Evolutionary conservation across 1,140 invertebrate genomes (phyloP), one percentile per base, ranked within the genome.

Genomic region (Drosophila equinoxialis): DNA sequence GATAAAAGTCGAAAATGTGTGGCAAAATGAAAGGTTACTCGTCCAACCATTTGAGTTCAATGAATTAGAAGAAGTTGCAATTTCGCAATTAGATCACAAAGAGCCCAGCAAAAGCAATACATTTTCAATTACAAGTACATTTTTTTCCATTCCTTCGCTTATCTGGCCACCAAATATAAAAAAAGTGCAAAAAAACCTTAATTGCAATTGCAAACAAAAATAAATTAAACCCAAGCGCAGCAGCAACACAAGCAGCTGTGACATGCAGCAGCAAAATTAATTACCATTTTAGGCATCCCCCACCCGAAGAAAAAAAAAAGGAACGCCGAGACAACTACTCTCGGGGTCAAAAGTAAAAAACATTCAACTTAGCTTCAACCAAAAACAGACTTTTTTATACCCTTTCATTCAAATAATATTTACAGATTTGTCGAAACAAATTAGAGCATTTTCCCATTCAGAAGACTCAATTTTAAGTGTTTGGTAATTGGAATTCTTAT

Each of bases 211-310:
- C 57, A 79, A 69, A 67, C 30, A 74, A 65, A 65, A 54, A 65
- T 54, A 68, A 76, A 73, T 67, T 51, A 23, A 51, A 51, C 10
- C 8, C 6, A 51, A 51, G 45, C 45, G 17, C 17, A 14, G 68
- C 62, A 14, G 54, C 42, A 57, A 13, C 54, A 57, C 1, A 17
- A 73, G 63, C 79, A 77, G 74, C 79, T 81, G 78, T 67, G 79
- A 72, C 75, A 67, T 76, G 71, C 65, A 75, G 65, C 68, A 51
- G 45, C 57, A 54, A 69, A 83, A 83, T 83, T 83, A 83, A 83
- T 83, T 83, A 73, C 81, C 57, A 45, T 51, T 51, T 51, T 51
- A 51, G 45, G 45, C 45, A 51, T 23, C 17, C 4, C 45, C 45
- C 6, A 2, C 3, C 45, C 17, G 6, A 30, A 30, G 5, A 30